Conservation (phyloP, 2,113 vertebrate species). For the Notothenia rossii region DNA sequence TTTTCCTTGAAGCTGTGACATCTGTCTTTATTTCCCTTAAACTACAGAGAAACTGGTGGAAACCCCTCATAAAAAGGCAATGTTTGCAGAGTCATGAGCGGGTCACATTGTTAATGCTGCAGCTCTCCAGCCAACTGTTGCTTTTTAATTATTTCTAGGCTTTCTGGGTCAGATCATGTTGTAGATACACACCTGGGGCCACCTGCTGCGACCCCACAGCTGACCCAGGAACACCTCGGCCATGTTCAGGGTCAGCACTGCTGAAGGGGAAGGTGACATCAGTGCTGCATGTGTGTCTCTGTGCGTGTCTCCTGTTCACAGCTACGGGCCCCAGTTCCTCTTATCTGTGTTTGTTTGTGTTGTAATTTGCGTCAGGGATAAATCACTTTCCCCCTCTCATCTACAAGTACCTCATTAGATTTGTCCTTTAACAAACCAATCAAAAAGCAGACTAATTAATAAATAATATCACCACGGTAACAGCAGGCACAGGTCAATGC, state of each 20-base stretch:
- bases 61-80: neutral
- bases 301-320: neutral
- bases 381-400: conserved; percentile 45
- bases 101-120: neutral
- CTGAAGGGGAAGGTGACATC: conserved; percentile 3
- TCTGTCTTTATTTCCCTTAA: neutral
- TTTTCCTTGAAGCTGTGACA: neutral
- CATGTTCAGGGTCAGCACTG: conserved; percentile 44
- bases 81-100: neutral
- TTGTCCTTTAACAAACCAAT: conserved; percentile 72
- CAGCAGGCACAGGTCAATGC: conserved; percentile 55
- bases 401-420: conserved; percentile 63
- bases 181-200: conserved; percentile 33
- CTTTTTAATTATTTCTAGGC: conserved; percentile 47
- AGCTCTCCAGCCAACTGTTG: neutral
- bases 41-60: neutral
- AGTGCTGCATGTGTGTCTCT: conserved; percentile 21
- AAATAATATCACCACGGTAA: conserved; percentile 58
- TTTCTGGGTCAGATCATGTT: conserved; percentile 25
- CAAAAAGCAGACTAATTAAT: conserved; percentile 68
- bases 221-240: conserved; percentile 31
- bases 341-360: conserved; percentile 19
- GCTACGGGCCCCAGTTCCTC: neutral
- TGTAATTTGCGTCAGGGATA: conserved; percentile 38
- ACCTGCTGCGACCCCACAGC: conserved; percentile 25